A percentile compares a stretch with the other conserved stretches of the same genome.
phyloP scores from a whole-genome alignment of 2,797 vertebrate genomes.

The Pseudochirops cupreus region DNA sequence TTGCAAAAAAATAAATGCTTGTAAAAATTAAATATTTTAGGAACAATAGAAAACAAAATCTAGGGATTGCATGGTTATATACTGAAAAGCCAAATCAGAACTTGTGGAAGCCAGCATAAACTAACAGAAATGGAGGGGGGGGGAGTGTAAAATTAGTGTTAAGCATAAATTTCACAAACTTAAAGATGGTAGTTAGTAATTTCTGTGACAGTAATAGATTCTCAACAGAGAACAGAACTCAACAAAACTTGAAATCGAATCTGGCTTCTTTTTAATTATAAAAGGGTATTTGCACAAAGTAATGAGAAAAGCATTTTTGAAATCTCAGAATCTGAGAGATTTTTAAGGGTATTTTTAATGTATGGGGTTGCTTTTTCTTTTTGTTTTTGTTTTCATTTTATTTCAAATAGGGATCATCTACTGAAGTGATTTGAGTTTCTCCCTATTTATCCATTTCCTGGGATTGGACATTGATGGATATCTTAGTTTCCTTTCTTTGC shows the following conservation, averaged over 20 bases:
- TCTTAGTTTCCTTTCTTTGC: constrained; percentile 33
- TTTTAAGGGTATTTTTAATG: not conserved
- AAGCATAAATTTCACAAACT: constrained; percentile 23
- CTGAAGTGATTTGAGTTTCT: not conserved
- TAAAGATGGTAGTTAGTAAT: not conserved
- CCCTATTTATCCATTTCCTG: not conserved
- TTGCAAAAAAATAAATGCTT: constrained; percentile 5
- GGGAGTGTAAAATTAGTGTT: constrained; percentile 6
- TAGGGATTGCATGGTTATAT: constrained; percentile 7
- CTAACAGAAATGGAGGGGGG: not conserved
- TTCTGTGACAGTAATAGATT: constrained; percentile 13
- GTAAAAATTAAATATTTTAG: constrained; percentile 35
- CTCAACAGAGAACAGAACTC: constrained; percentile 1
- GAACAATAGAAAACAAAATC: constrained; percentile 26
- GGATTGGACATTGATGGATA: not conserved
- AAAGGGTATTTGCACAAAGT: constrained; percentile 26
- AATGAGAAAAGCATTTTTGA: not conserved
- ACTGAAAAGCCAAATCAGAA: not conserved
- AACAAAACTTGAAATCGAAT: not conserved
- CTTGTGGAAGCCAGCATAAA: not conserved
- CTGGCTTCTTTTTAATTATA: not conserved
- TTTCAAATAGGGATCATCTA: not conserved
- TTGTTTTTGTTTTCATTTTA: not conserved
- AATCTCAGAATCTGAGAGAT: not conserved
- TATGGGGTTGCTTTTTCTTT: not conserved